A percentile compares a stretch with the other conserved stretches of the same genome.
phyloP scores from a whole-genome alignment of 2,113 vertebrate species.

The Forbesichthys agassizii region DNA sequence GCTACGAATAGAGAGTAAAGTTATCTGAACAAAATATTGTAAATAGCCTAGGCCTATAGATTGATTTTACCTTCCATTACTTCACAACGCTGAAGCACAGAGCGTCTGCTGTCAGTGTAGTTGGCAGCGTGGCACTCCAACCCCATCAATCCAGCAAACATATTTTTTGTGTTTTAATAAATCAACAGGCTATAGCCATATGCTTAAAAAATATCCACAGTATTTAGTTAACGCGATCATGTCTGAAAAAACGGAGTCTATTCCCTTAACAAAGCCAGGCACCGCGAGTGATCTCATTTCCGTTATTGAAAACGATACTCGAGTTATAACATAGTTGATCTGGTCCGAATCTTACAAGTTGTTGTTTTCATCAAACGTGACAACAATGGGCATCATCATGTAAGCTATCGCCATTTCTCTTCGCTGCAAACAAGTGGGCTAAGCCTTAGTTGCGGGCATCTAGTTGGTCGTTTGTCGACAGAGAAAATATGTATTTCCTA shows the following conservation, averaged over 20 bases:
- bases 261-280: slow-evolving; percentile 24
- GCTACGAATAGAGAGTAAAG: no score
- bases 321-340: slow-evolving; percentile 3
- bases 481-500: background rate
- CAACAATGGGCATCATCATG: background rate
- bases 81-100: slow-evolving; percentile 46
- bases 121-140: slow-evolving; percentile 51
- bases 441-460: slow-evolving; percentile 1
- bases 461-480: background rate
- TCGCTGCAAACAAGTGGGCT: slow-evolving; percentile 23
- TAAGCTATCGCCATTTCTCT: slow-evolving; percentile 1
- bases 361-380: slow-evolving; percentile 5
- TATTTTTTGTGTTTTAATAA: slow-evolving; percentile 25
- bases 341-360: slow-evolving; percentile 20
- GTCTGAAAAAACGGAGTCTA: slow-evolving; percentile 31
- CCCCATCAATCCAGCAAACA: slow-evolving; percentile 75
- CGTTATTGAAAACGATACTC: slow-evolving; percentile 57
- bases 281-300: slow-evolving; percentile 63
- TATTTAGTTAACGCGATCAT: slow-evolving; percentile 39
- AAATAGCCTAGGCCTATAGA: background rate
- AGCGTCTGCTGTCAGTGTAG: slow-evolving; percentile 8
- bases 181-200: background rate
- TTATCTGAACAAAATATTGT: background rate
- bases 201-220: background rate
- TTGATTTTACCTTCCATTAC: slow-evolving; percentile 54